These are phyloP conservation scores for Hybognathus amarus DNA, from an alignment of 2,797 vertebrate genomes.

Conservation along the genomic window DNA sequence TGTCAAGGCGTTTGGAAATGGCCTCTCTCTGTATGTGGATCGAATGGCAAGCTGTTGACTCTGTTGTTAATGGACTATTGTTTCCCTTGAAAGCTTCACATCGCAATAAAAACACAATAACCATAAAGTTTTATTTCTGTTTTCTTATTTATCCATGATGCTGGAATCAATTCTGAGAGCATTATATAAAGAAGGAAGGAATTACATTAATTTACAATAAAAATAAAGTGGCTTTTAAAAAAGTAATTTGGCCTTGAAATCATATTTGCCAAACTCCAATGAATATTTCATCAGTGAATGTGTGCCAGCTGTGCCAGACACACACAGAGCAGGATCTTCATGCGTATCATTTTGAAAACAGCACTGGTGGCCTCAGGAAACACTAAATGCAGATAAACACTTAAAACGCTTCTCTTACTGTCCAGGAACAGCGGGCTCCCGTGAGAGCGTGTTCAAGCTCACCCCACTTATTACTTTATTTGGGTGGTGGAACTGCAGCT, in stretches of 20 bases:
- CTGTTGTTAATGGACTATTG: conserved; percentile 23
- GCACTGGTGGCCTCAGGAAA: neutral
- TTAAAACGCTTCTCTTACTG: conserved; percentile 21
- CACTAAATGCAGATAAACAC: conserved; percentile 25
- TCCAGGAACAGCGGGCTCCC: conserved; percentile 29
- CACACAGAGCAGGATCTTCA: neutral
- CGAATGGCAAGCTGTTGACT: conserved; percentile 24
- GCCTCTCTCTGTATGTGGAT: conserved; percentile 15
- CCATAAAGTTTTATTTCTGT: conserved; percentile 23
- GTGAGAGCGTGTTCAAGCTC: neutral
- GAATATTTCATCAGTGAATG: conserved; percentile 44
- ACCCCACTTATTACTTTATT: conserved; percentile 2
- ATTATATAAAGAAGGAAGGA: neutral
- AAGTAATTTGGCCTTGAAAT: conserved; percentile 39
- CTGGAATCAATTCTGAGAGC: conserved; percentile 2
- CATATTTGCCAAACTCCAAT: conserved; percentile 38
- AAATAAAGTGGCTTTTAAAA: conserved; percentile 25
- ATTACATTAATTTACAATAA: conserved; percentile 17
- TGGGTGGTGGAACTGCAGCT: neutral
- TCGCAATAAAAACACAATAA: conserved; percentile 34
- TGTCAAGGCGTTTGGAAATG: conserved; percentile 32
- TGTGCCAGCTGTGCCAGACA: conserved; percentile 25
- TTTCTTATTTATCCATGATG: conserved; percentile 14
- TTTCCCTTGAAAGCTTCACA: conserved; percentile 14
- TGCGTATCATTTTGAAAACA: neutral